phyloP scores from a whole-genome alignment of 2,888 invertebrate species.

The Pterobdella sp. region DNA sequence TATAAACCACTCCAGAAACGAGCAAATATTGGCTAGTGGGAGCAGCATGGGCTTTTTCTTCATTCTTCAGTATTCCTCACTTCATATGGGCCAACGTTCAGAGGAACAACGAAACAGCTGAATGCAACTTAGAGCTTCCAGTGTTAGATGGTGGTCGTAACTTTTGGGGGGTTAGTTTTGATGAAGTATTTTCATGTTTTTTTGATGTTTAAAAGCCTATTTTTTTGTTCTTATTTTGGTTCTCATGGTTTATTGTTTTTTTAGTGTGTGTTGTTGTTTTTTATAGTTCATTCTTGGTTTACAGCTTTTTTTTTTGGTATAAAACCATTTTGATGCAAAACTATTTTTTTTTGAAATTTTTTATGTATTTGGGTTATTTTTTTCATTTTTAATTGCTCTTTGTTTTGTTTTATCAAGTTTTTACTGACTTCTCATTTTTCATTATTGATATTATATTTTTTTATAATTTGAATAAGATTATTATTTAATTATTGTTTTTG shows the following conservation, averaged over 20 bases:
- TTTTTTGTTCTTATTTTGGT: neutral
- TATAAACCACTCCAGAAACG: conserved; percentile 4
- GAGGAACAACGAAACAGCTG: neutral
- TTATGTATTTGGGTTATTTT: neutral
- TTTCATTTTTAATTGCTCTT: neutral
- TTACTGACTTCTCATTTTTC: neutral
- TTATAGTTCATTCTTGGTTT: neutral
- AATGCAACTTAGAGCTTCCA: conserved; percentile 1
- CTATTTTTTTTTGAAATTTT: neutral
- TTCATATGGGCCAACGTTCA: neutral
- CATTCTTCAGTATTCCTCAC: conserved; percentile 8
- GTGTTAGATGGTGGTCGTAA: neutral
- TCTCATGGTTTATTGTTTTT: neutral
- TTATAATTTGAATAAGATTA: too few relatives aligned
- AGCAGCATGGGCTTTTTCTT: conserved; percentile 8
- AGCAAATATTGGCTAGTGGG: conserved; percentile 19
- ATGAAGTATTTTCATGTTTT: neutral
- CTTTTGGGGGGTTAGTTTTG: neutral
- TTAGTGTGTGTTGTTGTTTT: neutral
- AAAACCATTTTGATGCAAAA: neutral
- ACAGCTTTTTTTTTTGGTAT: neutral
- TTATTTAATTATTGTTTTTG: too few relatives aligned
- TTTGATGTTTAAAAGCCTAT: neutral
- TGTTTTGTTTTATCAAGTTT: neutral
- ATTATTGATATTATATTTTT: neutral